Percentiles rank a stretch among this genome's conserved stretches.
Evolutionary conservation across 2,888 invertebrate genomes (phyloP).

Genomic region (Hirtodrosophila cameraria): DNA sequence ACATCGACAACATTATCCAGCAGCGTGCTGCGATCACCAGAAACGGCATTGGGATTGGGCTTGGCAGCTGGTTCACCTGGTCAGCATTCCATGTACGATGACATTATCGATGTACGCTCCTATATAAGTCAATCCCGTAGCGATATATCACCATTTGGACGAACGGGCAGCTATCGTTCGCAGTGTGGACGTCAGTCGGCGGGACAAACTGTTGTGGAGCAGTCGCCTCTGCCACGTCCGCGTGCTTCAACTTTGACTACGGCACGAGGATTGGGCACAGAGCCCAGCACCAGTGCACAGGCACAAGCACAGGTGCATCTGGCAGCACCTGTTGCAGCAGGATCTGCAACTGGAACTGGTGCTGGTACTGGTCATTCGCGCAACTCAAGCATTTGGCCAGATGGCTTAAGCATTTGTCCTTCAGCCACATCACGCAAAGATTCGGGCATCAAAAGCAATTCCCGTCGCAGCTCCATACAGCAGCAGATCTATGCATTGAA

Average conservation of each 20-base stretch:
- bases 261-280: constrained; percentile 30
- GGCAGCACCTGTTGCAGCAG: constrained; percentile 3
- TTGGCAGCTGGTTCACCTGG: constrained; percentile 84
- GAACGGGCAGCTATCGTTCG: constrained; percentile 89
- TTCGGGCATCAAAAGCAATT: constrained; percentile 94
- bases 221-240: constrained; percentile 84
- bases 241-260: constrained; percentile 83
- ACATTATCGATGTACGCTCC: constrained; percentile 89
- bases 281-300: constrained; percentile 40
- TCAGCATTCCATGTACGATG: constrained; percentile 86
- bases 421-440: constrained; percentile 94
- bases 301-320: constrained; percentile 3
- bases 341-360: constrained; percentile 38
- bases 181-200: constrained; percentile 86
- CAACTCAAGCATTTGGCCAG: constrained; percentile 85
- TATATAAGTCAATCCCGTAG: constrained; percentile 90
- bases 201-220: constrained; percentile 57
- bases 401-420: constrained; percentile 89
- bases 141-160: constrained; percentile 89
- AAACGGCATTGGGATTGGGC: constrained; percentile 12
- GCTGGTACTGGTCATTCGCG: constrained; percentile 54
- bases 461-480: constrained; percentile 93
- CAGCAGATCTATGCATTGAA: constrained; percentile 90
- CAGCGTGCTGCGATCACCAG: constrained; percentile 62
- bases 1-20: constrained; percentile 66